Base-by-base conservation (phyloP, 2,113 vertebrate genomes). In the Megatriorchis doriae region DNA sequence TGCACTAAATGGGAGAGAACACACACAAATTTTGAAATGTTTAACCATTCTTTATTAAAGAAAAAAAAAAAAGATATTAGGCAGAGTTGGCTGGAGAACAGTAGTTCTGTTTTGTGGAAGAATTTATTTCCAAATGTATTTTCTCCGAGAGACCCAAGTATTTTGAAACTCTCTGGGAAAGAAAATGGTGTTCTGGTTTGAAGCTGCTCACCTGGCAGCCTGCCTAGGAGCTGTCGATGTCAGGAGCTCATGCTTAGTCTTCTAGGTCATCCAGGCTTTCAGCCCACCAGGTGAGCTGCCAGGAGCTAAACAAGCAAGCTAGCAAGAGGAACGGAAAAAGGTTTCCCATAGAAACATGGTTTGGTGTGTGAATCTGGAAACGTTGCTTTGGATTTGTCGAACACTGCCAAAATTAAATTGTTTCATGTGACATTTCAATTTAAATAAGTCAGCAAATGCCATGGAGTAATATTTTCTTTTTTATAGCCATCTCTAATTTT, bases 201-300 rank as follows among this genome's bases (percentile, higher is more conserved):
- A 63, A 32, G 15, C 52, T 71, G 26, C 42, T 85, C 27, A 32
- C 66, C 79, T 91, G 89, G 81, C 68, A 86, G 80, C 4, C 55
- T 96, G 89, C 87, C 87, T 75, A 3, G 52, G 55, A 87, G 47
- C 25, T 70, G 55, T 47, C 0, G 0, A 10, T 55, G 27, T 85
- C 78, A 81, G 62, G 9, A 92, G 17, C 36, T 94, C 36, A 23
- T 82, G 88, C 27, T 86, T n/a, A 83, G 36, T 68, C 26, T 93
- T 82, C 77, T 73, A 84, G 87, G 81, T 50, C 27, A 78, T 47
- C 31, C 58, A 70, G 75, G 53, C 43, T 90, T 80, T 77, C 58
- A 82, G 73, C 73, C 19, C 63, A 59, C 38, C 80, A 93, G 89
- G 81, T 96, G 90, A 93, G 81, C 59, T 93, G 77, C 84, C 91